Conservation (phyloP, 1,140 invertebrate species). For the Zaprionus camerounensis region DNA sequence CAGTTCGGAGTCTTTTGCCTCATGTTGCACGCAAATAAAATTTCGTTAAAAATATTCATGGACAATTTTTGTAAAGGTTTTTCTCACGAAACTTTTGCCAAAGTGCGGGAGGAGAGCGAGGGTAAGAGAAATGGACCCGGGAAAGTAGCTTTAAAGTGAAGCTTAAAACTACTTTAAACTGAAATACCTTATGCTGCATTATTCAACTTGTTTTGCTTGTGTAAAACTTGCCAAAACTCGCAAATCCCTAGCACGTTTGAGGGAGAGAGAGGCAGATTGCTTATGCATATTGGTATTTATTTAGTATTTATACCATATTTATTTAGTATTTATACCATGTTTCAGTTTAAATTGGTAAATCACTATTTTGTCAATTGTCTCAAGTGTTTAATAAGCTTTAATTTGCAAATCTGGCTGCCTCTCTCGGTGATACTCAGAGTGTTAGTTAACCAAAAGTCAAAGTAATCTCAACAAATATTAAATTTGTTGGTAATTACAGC, state of each 20-base stretch:
- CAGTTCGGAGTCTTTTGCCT: slow-evolving; percentile 5
- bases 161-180: slow-evolving; percentile 4
- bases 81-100: slow-evolving; percentile 1
- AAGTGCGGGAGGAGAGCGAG: not conserved
- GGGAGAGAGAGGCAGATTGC: too few species aligned
- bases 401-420: not conserved
- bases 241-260: not conserved
- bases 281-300: not conserved
- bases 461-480: not conserved
- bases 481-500: not conserved
- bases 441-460: not conserved
- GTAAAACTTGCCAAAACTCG: not conserved
- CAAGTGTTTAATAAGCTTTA: not conserved
- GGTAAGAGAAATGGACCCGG: not conserved
- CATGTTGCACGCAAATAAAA: slow-evolving; percentile 12
- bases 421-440: not conserved
- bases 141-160: not conserved
- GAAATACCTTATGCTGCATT: not conserved
- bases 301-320: not conserved
- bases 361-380: too few species aligned
- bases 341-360: not conserved
- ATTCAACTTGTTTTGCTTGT: slow-evolving; percentile 1
- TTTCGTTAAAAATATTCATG: slow-evolving; percentile 8
- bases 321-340: not conserved
- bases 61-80: slow-evolving; percentile 1